Conservation (phyloP, 2,113 vertebrate species). For the Panurus biarmicus region DNA sequence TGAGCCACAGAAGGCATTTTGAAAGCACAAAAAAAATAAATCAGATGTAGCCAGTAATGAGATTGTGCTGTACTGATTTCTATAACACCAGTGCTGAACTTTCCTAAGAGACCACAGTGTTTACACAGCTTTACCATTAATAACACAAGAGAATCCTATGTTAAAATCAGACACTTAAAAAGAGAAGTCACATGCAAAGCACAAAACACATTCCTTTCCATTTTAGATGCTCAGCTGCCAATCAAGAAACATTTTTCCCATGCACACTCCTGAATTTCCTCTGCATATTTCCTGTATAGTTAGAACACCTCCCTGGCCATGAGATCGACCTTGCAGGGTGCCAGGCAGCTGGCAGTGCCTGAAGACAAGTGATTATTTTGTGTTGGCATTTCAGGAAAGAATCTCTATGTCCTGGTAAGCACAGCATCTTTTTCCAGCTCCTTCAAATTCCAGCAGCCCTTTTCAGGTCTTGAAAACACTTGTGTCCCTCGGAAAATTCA, state of each 20-base stretch:
- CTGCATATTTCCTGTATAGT: neutral
- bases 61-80: neutral
- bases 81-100: neutral
- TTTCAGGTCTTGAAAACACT: neutral
- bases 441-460: neutral
- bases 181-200: neutral
- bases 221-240: neutral
- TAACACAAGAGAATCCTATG: neutral
- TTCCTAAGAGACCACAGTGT: neutral
- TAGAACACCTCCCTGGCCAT: neutral
- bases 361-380: neutral
- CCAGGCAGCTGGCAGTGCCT: neutral
- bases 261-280: neutral
- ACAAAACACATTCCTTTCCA: neutral
- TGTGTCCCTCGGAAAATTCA: neutral
- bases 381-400: neutral
- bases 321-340: too few species aligned
- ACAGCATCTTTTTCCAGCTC: neutral
- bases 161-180: neutral
- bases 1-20: neutral
- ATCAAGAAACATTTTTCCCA: neutral
- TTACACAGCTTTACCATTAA: neutral
- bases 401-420: neutral
- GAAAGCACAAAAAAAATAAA: neutral
- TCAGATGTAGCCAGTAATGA: neutral